These are phyloP conservation scores for Cyanoliseus patagonus DNA, from an alignment of 2,113 vertebrate genomes.

Conservation along the genomic window DNA sequence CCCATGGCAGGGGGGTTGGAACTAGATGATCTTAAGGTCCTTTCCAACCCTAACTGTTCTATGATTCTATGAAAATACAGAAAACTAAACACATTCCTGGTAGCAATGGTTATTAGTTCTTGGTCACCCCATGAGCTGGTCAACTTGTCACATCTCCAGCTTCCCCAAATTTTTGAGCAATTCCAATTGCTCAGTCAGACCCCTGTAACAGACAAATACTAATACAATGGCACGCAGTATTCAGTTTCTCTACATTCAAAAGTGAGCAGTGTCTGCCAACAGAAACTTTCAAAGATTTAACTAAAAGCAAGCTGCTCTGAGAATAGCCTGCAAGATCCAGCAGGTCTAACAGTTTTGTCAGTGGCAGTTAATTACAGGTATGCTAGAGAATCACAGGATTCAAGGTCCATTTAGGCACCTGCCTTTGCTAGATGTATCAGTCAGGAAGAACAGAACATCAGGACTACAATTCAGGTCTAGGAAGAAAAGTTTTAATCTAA, in stretches of 20 bases:
- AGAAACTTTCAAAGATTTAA: neutral
- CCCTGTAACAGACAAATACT: neutral
- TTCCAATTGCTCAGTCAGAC: neutral
- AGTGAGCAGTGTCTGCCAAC: neutral
- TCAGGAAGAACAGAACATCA: neutral
- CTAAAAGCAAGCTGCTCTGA: neutral
- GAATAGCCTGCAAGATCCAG: neutral
- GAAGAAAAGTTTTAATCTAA: neutral
- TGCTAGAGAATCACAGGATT: neutral
- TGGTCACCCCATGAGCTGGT: neutral
- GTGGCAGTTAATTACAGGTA: neutral
- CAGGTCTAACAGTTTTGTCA: neutral
- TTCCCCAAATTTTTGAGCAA: neutral
- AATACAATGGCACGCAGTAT: neutral
- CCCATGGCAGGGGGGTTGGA: too few relatives aligned
- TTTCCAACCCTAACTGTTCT: too few relatives aligned
- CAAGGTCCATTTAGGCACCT: neutral
- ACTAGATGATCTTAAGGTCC: too few relatives aligned
- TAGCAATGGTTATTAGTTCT: neutral
- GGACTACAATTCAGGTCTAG: neutral
- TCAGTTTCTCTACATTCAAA: neutral
- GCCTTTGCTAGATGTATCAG: neutral
- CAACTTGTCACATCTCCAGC: neutral
- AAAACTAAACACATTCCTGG: neutral
- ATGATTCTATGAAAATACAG: neutral